A percentile compares a stretch with the other conserved stretches of the same genome.
Conservation (phyloP, 2,113 vertebrate species). For the Malurus elegans region DNA sequence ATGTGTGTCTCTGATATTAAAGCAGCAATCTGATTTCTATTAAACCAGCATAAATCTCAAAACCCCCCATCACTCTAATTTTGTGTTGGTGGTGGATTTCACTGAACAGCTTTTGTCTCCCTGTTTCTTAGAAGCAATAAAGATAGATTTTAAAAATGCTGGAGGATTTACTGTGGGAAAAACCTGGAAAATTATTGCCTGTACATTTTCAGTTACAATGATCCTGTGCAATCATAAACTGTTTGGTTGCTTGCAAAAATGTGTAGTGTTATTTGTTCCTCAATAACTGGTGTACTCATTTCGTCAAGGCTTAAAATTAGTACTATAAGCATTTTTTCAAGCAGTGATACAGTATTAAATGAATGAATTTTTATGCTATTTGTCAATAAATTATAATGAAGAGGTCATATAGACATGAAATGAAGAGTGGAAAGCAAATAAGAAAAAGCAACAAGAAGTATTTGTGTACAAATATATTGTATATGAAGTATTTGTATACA, state of each 20-base stretch:
- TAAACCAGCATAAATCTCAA: constrained; percentile 24
- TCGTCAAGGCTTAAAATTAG: background rate
- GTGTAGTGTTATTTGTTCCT: background rate
- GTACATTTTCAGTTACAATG: background rate
- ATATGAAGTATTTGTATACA: no score
- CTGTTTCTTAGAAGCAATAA: background rate
- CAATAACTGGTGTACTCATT: background rate
- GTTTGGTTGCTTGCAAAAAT: background rate
- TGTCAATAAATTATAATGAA: background rate
- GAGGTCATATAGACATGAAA: background rate
- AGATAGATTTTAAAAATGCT: background rate
- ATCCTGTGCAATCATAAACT: background rate
- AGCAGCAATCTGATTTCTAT: background rate
- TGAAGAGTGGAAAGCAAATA: background rate
- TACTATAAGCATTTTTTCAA: background rate
- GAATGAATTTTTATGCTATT: background rate
- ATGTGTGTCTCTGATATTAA: background rate
- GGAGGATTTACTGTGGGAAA: background rate
- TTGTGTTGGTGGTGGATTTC: constrained; percentile 14
- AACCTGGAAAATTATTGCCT: background rate
- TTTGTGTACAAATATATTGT: background rate
- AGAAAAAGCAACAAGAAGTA: background rate
- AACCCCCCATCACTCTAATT: background rate
- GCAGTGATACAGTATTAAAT: background rate
- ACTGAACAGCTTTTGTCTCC: background rate